These are phyloP conservation scores for Melipona beecheii DNA, from an alignment of 2,888 invertebrate species.

Conservation along the genomic window DNA sequence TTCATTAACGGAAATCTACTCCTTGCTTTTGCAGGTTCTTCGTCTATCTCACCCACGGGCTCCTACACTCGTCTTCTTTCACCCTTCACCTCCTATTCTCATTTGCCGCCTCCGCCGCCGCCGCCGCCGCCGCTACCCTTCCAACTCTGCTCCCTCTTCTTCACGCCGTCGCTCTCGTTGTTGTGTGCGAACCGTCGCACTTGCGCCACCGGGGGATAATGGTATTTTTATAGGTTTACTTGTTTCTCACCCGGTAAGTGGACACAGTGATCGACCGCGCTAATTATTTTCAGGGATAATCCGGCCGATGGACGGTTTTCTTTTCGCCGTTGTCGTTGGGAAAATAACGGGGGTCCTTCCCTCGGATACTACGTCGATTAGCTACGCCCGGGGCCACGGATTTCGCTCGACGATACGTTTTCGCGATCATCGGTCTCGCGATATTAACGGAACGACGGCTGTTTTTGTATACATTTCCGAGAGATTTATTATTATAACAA, in stretches of 20 bases:
- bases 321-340: constrained; percentile 22
- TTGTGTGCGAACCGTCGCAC: constrained; percentile 69
- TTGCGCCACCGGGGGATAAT: constrained; percentile 69
- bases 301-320: constrained; percentile 49
- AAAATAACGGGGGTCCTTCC: constrained; percentile 15
- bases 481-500: no score
- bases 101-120: constrained; percentile 31
- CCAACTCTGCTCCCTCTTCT: not conserved
- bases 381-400: not conserved
- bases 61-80: constrained; percentile 8
- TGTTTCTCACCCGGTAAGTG: constrained; percentile 64
- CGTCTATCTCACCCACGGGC: constrained; percentile 39
- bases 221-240: constrained; percentile 75
- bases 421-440: not conserved
- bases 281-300: constrained; percentile 72
- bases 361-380: constrained; percentile 23
- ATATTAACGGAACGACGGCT: not conserved
- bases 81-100: constrained; percentile 31
- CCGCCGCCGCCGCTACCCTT: constrained; percentile 5
- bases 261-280: constrained; percentile 68
- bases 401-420: not conserved
- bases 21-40: constrained; percentile 51
- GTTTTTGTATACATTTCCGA: no score
- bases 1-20: constrained; percentile 74
- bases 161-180: constrained; percentile 21